These are phyloP conservation scores for Chelon auratus DNA, from an alignment of 2,797 vertebrate species.

Conservation along the genomic window DNA sequence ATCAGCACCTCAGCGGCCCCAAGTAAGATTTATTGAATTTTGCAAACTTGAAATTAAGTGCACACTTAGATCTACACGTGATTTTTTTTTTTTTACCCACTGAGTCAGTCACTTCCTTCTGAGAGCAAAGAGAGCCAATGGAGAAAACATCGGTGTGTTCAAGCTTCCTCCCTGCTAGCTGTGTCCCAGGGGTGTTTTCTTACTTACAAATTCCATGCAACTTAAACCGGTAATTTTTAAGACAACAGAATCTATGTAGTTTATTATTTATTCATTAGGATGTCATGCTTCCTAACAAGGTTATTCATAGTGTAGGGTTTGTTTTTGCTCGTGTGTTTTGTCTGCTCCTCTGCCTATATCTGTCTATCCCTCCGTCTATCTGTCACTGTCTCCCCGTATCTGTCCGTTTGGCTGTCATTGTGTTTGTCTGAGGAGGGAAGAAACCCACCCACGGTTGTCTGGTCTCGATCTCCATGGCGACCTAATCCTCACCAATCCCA, in stretches of 20 bases:
- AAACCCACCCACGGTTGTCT: slow-evolving; percentile 72
- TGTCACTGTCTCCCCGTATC: slow-evolving; percentile 55
- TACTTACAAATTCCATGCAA: slow-evolving; percentile 38
- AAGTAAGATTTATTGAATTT: not conserved
- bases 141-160: slow-evolving; percentile 11
- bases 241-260: slow-evolving; percentile 48
- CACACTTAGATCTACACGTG: not conserved
- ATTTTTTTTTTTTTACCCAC: slow-evolving; percentile 25
- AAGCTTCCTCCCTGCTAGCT: slow-evolving; percentile 2
- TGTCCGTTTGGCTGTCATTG: slow-evolving; percentile 57
- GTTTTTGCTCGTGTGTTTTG: slow-evolving; percentile 12
- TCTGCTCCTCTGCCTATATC: slow-evolving; percentile 30
- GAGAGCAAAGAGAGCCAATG: slow-evolving; percentile 14
- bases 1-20: not conserved
- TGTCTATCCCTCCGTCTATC: slow-evolving; percentile 30
- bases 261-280: slow-evolving; percentile 61
- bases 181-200: slow-evolving; percentile 48
- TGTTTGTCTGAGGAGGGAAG: slow-evolving; percentile 49
- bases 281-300: slow-evolving; percentile 16
- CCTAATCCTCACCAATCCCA: slow-evolving; percentile 73
- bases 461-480: slow-evolving; percentile 75
- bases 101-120: slow-evolving; percentile 7
- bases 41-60: not conserved
- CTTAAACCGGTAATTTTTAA: slow-evolving; percentile 56
- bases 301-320: slow-evolving; percentile 36